Conservation (phyloP, 2,797 vertebrate genomes). For the Danio tinwini region DNA sequence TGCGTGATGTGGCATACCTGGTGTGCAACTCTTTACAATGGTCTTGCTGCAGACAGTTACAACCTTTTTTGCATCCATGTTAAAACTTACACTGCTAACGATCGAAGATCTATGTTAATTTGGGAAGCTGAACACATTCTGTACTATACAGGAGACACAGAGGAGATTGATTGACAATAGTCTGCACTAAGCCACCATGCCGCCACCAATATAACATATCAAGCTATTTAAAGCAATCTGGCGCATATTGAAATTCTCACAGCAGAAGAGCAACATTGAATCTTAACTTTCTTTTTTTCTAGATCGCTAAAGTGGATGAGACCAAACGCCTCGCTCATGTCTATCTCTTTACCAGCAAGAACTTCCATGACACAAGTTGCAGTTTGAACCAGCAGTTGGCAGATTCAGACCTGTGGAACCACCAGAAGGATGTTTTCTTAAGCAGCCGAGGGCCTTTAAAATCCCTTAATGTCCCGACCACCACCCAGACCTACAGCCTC, state of each 20-base stretch:
- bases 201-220: conserved; percentile 19
- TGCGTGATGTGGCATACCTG: too few species aligned
- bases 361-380: conserved; percentile 79
- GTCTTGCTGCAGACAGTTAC: too few species aligned
- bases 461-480: conserved; percentile 1
- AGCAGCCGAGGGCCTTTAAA: conserved; percentile 78
- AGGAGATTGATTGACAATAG: too few species aligned
- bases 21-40: too few species aligned
- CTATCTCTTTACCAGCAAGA: conserved; percentile 91
- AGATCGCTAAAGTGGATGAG: conserved; percentile 89
- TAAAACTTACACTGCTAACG: too few species aligned
- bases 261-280: neutral
- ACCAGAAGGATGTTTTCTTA: conserved; percentile 86
- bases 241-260: neutral
- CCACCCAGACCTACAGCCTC: conserved; percentile 26
- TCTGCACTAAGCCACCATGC: too few species aligned
- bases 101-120: too few species aligned
- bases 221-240: neutral
- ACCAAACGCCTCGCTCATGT: conserved; percentile 80
- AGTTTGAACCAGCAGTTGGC: conserved; percentile 91
- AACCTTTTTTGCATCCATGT: too few species aligned
- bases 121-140: too few species aligned
- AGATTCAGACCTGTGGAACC: conserved; percentile 88
- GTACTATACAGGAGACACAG: too few species aligned
- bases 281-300: neutral